Base-by-base conservation (phyloP, 2,888 invertebrate genomes). In the Dusona sp. region DNA sequence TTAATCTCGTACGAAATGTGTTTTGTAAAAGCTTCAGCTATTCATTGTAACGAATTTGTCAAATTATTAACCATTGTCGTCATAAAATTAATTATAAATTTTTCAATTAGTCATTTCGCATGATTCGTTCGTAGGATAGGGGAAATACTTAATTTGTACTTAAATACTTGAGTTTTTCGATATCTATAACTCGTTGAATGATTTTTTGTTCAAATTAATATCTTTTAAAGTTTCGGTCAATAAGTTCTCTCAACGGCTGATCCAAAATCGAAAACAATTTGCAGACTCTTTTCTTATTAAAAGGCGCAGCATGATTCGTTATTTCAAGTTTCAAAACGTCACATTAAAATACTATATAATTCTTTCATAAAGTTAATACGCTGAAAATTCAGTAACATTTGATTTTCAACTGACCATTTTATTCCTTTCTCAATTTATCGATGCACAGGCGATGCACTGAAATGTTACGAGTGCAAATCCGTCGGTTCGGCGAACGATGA, bases 381-480 rank as follows among this genome's bases (percentile, higher is more conserved):
- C 36, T 16, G 38, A n/a, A 22, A 67, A 22, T 38, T 11, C 1
- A 22, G 29, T 16, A 3, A 48, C 22, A 19, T 13, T 3, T 45
- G 11, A 48, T 25, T 42, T 45, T 13, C 25, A 16, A 79, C 42
- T n/a, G 8, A 45, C 33, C 38, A n/a, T 65, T 16, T 9, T 29
- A 19, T 33, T 33, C 75, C 36, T 64, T 36, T 45, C 9, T 9
- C 8, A 33, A 70, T 57, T 70, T 38, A 13, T 42, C 72, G 8
- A n/a, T 57, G 33, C 3, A 19, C 77, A 93, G 93, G 90, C 61
- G 91, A 90, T n/a, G 87, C 87, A 22, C 77, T 92, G 45, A 91
- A 89, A 45, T 93, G 93, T 87, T 93, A 92, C 88, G 90, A 90
- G 87, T 93, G 93, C 82, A 89, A 83, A 16, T 75, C 89, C 25